These are phyloP conservation scores for roundworm (Caenorhabditis elegans) DNA, from an alignment of 1,140 invertebrate genomes.

Conservation along the genomic window WBcel235 BX284605.5:13295501-13296000, in stretches of 20 bases:
- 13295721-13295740: not conserved
- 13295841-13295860: conserved; percentile 20
- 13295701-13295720: not conserved
- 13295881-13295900: not conserved
- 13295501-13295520: not conserved
- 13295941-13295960: not conserved
- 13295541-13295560: not conserved
- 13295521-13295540: not conserved
- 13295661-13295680: not conserved
- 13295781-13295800: conserved; percentile 25
- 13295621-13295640: conserved; percentile 21
- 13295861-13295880: not conserved
- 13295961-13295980: not conserved
- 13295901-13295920: conserved; percentile 23
- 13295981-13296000: not conserved
- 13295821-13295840: conserved; percentile 1
- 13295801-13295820: not conserved
- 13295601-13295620: conserved; percentile 8
- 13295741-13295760: not conserved
- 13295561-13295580: not conserved
- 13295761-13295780: not conserved
- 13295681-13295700: not conserved
- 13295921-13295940: conserved; percentile 19
- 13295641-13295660: not conserved
- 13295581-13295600: conserved; percentile 19